A percentile compares a stretch with the other conserved stretches of the same genome.
Conservation (phyloP, 1,140 invertebrate species). For the Eulimnadia texana region DNA sequence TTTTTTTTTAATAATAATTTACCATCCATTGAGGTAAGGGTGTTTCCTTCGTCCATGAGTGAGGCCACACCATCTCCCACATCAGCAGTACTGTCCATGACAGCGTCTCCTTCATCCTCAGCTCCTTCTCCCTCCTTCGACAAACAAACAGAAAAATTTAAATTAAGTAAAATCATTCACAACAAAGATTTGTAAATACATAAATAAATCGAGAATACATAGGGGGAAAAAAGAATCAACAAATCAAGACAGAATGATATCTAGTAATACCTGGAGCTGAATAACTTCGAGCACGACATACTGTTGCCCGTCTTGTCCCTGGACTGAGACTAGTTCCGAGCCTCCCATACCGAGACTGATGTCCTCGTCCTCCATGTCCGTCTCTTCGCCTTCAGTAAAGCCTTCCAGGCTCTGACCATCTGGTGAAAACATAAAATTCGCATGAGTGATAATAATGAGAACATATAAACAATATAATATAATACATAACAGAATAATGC, state of each 20-base stretch:
- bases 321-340: constrained; percentile 43
- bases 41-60: constrained; percentile 7
- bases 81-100: constrained; percentile 7
- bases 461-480: neutral
- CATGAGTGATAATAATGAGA: neutral
- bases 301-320: constrained; percentile 61
- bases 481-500: too few relatives aligned
- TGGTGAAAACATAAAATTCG: neutral
- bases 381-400: constrained; percentile 28
- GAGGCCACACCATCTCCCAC: constrained; percentile 7
- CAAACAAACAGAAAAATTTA: neutral
- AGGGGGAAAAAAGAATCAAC: too few relatives aligned
- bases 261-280: constrained; percentile 56
- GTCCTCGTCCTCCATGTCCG: constrained; percentile 30
- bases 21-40: constrained; percentile 9
- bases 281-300: constrained; percentile 77
- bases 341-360: constrained; percentile 21
- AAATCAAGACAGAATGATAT: too few relatives aligned
- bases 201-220: too few relatives aligned
- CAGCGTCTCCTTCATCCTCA: constrained; percentile 13
- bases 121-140: constrained; percentile 15
- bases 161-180: too few relatives aligned
- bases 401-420: constrained; percentile 26
- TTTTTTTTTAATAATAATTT: too few relatives aligned
- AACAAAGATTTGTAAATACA: too few relatives aligned